Percentiles rank a stretch among this genome's conserved stretches.
These are phyloP conservation scores for Cyanoramphus novaezelandiae DNA, from an alignment of 2,113 vertebrate genomes.

Conservation along the genomic window DNA sequence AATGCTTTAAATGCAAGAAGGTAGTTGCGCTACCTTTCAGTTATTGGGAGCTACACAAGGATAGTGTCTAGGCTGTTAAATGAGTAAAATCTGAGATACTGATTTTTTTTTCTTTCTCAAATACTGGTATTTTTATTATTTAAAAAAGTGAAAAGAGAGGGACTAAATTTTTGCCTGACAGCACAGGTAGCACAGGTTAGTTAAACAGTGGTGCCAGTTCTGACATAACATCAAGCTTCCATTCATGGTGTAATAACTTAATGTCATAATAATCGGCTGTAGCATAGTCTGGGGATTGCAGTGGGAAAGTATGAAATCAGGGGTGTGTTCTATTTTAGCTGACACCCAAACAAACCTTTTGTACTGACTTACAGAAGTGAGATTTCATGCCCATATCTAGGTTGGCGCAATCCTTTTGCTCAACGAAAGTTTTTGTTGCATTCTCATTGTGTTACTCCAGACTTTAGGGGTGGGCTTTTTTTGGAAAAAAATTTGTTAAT, in stretches of 20 bases:
- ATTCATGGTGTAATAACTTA: background rate
- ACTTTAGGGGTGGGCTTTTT: background rate
- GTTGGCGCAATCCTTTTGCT: fast-evolving
- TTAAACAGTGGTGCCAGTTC: background rate
- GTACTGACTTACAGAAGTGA: background rate
- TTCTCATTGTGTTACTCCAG: background rate
- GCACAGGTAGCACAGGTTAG: background rate
- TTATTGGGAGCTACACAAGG: background rate
- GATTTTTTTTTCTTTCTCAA: background rate
- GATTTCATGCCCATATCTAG: background rate
- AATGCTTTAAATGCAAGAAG: background rate
- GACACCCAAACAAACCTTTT: background rate
- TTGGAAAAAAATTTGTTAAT: background rate
- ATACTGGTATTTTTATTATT: background rate
- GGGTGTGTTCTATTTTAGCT: background rate
- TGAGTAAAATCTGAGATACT: background rate
- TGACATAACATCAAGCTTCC: background rate
- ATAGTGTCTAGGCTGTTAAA: background rate
- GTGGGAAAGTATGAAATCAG: background rate
- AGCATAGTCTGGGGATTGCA: background rate
- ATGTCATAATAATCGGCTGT: background rate
- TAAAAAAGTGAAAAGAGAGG: background rate
- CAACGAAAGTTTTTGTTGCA: background rate
- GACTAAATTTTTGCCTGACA: background rate
- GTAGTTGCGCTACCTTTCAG: background rate